Evolutionary conservation across 2,888 invertebrate genomes (phyloP).

Genomic region (Adelphocoris suturalis): DNA sequence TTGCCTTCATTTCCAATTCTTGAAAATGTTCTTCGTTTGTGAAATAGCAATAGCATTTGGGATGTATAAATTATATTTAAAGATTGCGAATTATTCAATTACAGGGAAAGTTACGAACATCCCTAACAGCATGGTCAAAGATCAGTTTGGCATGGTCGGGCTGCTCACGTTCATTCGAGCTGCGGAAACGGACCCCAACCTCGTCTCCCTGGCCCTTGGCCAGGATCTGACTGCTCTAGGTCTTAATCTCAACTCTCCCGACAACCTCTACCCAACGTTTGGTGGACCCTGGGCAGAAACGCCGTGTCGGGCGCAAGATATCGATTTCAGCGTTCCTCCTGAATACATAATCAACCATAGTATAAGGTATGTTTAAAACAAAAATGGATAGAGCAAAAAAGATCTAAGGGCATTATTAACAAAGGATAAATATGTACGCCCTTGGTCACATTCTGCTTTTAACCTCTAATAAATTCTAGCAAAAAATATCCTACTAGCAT

Average conservation of each 20-base stretch:
- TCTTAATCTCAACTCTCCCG: constrained; percentile 98
- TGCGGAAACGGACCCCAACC: constrained; percentile 97
- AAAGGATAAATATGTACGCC: too few species aligned
- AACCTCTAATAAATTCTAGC: too few species aligned
- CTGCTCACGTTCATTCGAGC: constrained; percentile 98
- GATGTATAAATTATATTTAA: not conserved
- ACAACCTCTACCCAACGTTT: constrained; percentile 98
- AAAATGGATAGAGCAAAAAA: too few species aligned
- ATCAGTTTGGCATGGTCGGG: constrained; percentile 99
- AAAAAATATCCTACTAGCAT: too few species aligned
- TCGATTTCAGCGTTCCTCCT: constrained; percentile 98
- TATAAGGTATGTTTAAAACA: constrained; percentile 86
- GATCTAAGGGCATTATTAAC: too few species aligned
- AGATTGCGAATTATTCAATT: not conserved
- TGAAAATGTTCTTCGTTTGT: too few species aligned
- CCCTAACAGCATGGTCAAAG: constrained; percentile 98
- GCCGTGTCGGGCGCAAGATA: constrained; percentile 98
- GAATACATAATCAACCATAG: constrained; percentile 99
- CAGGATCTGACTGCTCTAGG: constrained; percentile 98
- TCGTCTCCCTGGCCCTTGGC: constrained; percentile 97
- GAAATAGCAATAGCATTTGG: not conserved
- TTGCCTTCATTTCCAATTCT: too few species aligned
- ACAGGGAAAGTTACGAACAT: constrained; percentile 98
- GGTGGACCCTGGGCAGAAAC: constrained; percentile 99
- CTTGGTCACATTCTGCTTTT: too few species aligned